Evolutionary conservation across 2,888 invertebrate genomes (phyloP), one percentile per base, ranked within the genome.

Genomic region (Hypolimnas misippus): DNA sequence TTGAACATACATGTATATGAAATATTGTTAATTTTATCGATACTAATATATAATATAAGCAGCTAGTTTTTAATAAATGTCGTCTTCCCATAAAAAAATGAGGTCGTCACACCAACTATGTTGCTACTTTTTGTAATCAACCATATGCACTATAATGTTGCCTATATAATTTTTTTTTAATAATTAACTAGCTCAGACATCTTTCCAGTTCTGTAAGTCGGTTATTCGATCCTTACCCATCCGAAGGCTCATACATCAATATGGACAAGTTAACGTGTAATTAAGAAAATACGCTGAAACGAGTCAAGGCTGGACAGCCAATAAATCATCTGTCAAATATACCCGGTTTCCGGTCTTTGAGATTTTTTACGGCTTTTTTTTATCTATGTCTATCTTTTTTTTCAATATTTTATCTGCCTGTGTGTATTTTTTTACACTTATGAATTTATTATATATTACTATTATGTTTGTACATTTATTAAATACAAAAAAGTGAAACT

Each of bases 251-350:
- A 49, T 49, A 49, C 49, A 49, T 49, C 29, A 49, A 49, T 49
- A 49, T 19, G n/a, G 49, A 49, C 49, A 49, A 19, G 49, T 49
- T 29, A 49, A 49, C 49, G 25, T 46, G 44, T 49, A 49, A 49
- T 49, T 49, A 49, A 49, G 49, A 49, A 49, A 12, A 25, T 49
- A 29, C 29, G 7, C 29, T 29, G 29, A 49, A 29, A 29, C 25
- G 14, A 4, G n/a, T 29, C 14, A 49, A 25, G 7, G 29, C 49
- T 29, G 25, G 49, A 49, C 49, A 49, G 14, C 29, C 49, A 29
- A 49, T 49, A 49, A 29, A 49, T 49, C 49, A 49, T 49, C 49
- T n/a, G 25, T 49, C 25, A 19, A 49, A 49, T 29, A 29, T 49
- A 12, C 3, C 25, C 29, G 25, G 49, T 49, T 49, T 49, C 29